Percentiles rank a stretch among this genome's conserved stretches.
Evolutionary conservation across 64 coral and sea anemone species (phyloP).

Genomic region (Montipora capricornis): DNA sequence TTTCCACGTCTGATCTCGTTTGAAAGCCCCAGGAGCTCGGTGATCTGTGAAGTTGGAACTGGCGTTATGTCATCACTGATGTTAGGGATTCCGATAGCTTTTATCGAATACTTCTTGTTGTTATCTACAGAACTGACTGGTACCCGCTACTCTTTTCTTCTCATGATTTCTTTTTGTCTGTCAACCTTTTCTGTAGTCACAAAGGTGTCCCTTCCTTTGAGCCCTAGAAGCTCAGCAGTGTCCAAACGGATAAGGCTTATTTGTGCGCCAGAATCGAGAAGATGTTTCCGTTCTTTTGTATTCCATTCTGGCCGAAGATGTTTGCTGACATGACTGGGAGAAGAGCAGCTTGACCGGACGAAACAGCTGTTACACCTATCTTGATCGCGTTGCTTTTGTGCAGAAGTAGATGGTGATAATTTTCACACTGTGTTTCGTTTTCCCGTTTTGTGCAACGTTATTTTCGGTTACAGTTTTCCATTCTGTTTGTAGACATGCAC

Average conservation of each 20-base stretch:
- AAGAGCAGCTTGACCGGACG: neutral
- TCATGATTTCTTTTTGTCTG: constrained; percentile 51
- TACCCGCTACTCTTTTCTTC: constrained; percentile 51
- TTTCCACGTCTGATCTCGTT: constrained; percentile 36
- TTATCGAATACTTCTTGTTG: neutral
- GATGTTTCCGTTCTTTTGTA: constrained; percentile 32
- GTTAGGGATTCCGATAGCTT: constrained; percentile 65
- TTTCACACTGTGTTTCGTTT: neutral
- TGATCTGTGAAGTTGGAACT: constrained; percentile 13
- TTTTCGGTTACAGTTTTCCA: constrained; percentile 46
- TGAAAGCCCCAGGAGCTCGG: constrained; percentile 30
- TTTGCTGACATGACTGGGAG: constrained; percentile 20
- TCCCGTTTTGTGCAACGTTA: constrained; percentile 20
- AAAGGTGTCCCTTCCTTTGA: constrained; percentile 50
- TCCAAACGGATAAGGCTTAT: constrained; percentile 38
- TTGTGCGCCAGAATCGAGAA: constrained; percentile 59
- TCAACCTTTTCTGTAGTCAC: constrained; percentile 56
- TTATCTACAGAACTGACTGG: constrained; percentile 9
- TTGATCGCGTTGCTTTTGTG: neutral
- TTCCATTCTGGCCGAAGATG: constrained; percentile 2
- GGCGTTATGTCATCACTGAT: constrained; percentile 59
- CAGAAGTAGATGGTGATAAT: constrained; percentile 38
- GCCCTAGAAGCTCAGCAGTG: neutral
- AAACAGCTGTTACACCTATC: neutral
- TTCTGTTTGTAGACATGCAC: neutral